These are phyloP conservation scores for Pongo abelii DNA, from an alignment of 2,113 vertebrate genomes.

Conservation along the genomic window DNA sequence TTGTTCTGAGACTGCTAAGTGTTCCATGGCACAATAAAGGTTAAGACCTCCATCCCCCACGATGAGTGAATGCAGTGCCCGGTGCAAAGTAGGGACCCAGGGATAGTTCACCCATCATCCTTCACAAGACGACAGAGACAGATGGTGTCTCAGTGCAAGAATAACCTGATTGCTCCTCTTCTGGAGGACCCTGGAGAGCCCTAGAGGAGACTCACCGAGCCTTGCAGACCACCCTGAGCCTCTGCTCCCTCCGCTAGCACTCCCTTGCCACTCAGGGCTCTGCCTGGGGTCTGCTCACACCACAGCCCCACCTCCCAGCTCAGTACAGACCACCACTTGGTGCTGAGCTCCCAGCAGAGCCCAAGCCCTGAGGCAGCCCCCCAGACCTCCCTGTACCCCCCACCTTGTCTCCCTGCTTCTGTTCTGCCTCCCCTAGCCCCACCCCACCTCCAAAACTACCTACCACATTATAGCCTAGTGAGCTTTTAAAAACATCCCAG, in stretches of 20 bases:
- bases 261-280: neutral
- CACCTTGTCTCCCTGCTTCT: neutral
- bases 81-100: neutral
- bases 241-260: neutral
- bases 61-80: accelerated
- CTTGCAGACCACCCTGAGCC: too few species aligned
- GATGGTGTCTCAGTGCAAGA: neutral
- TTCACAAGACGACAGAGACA: neutral
- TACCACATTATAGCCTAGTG: too few species aligned
- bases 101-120: neutral
- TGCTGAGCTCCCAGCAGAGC: neutral
- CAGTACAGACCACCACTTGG: too few species aligned
- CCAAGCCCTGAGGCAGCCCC: neutral
- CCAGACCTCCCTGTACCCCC: neutral
- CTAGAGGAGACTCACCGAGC: neutral
- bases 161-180: neutral
- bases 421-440: neutral
- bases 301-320: neutral
- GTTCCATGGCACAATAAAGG: accelerated
- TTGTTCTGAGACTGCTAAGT: neutral
- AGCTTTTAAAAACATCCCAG: neutral
- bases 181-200: neutral
- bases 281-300: neutral
- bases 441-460: neutral
- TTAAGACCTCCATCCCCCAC: accelerated